A percentile compares a stretch with the other conserved stretches of the same genome.
phyloP scores from a whole-genome alignment of 2,113 vertebrate genomes.

The Cebus imitator region DNA sequence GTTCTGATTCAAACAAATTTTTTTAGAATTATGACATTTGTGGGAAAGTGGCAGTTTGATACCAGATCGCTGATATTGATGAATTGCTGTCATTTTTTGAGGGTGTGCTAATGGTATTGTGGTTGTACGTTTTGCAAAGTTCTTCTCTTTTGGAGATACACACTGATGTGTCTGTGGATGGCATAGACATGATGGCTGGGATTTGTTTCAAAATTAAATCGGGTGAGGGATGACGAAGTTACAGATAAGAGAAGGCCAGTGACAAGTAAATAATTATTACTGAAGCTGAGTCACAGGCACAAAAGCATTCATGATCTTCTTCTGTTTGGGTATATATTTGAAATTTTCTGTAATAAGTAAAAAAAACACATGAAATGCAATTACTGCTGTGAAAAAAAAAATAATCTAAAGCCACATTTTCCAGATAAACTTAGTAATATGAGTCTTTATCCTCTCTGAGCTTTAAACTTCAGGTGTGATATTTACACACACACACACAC shows the following conservation, averaged over 20 bases:
- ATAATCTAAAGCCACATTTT: neutral
- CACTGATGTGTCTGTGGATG: neutral
- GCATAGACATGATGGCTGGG: neutral
- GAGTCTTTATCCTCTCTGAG: neutral
- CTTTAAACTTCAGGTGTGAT: neutral
- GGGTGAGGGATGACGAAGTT: neutral
- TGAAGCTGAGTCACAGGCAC: neutral
- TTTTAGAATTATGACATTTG: neutral
- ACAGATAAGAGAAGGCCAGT: neutral
- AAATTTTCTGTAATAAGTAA: neutral
- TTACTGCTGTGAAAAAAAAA: neutral
- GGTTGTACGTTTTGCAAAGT: neutral
- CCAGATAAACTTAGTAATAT: neutral
- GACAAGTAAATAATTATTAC: neutral
- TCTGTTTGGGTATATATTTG: neutral
- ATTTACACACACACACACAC: neutral
- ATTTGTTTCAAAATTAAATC: slow-evolving; percentile 7
- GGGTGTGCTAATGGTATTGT: neutral
- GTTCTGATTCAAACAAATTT: neutral
- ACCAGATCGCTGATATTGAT: neutral
- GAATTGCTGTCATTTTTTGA: neutral
- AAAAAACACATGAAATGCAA: neutral
- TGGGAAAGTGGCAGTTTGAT: slow-evolving; percentile 20
- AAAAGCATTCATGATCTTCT: neutral
- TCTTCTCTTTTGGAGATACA: neutral